Base-by-base conservation (phyloP, 2,888 invertebrate species). In the Drosophila neonasuta region DNA sequence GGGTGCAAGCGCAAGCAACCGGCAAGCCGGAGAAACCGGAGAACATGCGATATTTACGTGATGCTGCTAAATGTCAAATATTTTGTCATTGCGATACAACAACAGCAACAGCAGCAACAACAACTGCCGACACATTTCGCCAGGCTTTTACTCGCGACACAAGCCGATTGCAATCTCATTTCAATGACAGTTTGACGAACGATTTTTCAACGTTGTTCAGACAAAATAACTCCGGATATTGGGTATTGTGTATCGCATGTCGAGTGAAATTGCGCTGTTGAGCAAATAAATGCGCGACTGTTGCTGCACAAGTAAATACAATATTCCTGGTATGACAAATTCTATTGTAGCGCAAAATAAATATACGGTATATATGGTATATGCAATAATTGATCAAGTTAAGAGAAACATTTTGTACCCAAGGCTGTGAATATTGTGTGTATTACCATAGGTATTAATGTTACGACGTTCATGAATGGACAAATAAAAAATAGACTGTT, bases 61-160 rank as follows among this genome's bases (percentile, higher is more conserved):
- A 73, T 71, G 76, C 82, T 81, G 75, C 80, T 84, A 84, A 84
- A 84, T 84, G 81, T 84, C 81, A 81, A 81, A 81, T 79, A 81
- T 81, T 81, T 81, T 81, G 85, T 84, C 82, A 80, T 66, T 62
- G 70, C 41, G 48, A 57, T 52, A 50, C 59, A 41, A 13, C 39
- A 13, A 13, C 13, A 39, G 7, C 13, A 41, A 13, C 39, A 13
- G 7, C 13, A 39, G 13, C 13, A 39, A 13, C 39, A 39, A 39
- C 13, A 39, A 13, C 39, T 6, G n/a, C 29, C 10, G 29, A 3
- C 17, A 39, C 17, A 58, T 42, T 55, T 45, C 55, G 32, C 29
- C 39, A 60, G 41, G 17, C 13, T 24, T 50, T 45, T 45, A 10
- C n/a, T 15, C 10, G 15, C 8, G 39, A 30, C 41, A 13, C 20